Evolutionary conservation across 2,113 vertebrate genomes (phyloP).

Genomic region (Bos indicus): DNA sequence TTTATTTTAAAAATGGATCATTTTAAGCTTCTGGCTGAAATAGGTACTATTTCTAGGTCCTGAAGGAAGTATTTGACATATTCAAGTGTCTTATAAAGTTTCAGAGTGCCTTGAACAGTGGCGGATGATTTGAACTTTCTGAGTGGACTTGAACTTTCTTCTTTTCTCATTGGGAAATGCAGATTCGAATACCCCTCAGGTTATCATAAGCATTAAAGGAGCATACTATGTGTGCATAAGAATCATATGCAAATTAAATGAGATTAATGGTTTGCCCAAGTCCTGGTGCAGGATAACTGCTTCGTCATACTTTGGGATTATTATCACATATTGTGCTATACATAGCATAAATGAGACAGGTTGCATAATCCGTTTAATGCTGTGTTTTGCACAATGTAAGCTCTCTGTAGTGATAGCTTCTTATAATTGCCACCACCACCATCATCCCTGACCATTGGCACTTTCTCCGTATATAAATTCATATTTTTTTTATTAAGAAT

Average conservation of each 20-base stretch:
- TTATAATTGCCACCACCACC: not conserved
- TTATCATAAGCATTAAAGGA: not conserved
- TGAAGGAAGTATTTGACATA: not conserved
- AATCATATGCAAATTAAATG: not conserved
- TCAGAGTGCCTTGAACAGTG: not conserved
- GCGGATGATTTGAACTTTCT: not conserved
- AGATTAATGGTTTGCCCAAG: not conserved
- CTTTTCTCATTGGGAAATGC: not conserved
- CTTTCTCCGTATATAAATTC: not conserved
- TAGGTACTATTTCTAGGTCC: not conserved
- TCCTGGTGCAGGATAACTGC: not conserved
- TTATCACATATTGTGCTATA: not conserved
- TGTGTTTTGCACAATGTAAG: not conserved
- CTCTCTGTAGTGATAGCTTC: not conserved
- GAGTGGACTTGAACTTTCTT: not conserved
- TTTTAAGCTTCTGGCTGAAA: not conserved
- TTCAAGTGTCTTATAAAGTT: not conserved
- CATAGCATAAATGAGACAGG: not conserved
- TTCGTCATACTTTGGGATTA: not conserved
- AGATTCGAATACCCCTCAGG: not conserved
- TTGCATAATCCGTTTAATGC: not conserved
- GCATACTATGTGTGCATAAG: not conserved
- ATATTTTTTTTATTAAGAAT: not conserved
- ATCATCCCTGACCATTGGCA: not conserved
- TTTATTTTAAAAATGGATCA: not conserved